Evolutionary conservation across 2,888 invertebrate genomes (phyloP), one percentile per base, ranked within the genome.

Genomic region (Lamellibrachia columna): DNA sequence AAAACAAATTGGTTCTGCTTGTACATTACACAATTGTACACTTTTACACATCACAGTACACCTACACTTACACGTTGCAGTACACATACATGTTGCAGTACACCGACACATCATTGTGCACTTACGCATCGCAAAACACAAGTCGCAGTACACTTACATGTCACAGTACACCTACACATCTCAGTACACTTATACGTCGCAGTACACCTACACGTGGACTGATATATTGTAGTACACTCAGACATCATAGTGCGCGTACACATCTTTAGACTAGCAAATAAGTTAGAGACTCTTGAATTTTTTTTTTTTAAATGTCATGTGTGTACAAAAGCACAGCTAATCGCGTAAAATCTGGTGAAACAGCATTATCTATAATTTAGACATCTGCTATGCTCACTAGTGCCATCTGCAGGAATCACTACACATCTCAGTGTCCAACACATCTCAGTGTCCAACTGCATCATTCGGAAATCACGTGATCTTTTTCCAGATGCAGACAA

Each of bases 401-500:
- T 15, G 75, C 22, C 75, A 75, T 75, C 75, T 75, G 75, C 22
- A 22, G 15, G 75, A 75, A 11, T 22, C 22, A 3, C 22, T 22
- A 75, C 75, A 75, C 75, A 22, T 75, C 15, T 75, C 22, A 15
- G 40, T 40, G 40, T 40, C 40, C 40, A 40, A 75, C 75, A 75
- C 75, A 22, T 75, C 15, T 75, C 22, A 4, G 22, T 22, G 75
- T 75, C 75, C 58, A 8, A 7, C 6, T 22, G 22, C 15, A 22
- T 75, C 75, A 75, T 22, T 15, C 22, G 4, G 11, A 75, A 75
- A 22, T 75, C 75, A 75, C 75, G 75, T n/a, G 3, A 75, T 75
- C 75, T 75, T 75, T 22, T 94, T 95, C 95, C 95, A 95, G 11
- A 96, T 94, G 93, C 95, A 95, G 53, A 96, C 95, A 7, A 96